Conservation (phyloP, 2,888 invertebrate species). For the Matsumyia berberina region DNA sequence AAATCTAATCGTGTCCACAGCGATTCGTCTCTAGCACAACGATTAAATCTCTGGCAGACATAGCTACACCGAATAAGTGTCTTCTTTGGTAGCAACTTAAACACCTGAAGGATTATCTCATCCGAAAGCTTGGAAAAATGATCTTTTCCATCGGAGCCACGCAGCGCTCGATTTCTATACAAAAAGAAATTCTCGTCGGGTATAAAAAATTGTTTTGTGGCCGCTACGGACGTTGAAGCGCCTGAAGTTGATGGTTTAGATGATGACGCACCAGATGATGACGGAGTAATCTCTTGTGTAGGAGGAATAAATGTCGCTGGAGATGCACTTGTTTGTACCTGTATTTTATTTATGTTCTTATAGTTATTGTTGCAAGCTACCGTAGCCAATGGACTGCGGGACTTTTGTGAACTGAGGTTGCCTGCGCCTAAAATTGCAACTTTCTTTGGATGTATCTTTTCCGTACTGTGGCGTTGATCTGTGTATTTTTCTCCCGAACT, state of each 20-base stretch:
- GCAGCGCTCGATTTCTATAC: conserved; percentile 81
- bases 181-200: conserved; percentile 82
- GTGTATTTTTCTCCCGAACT: conserved; percentile 63
- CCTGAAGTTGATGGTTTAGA: conserved; percentile 3
- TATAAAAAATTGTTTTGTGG: conserved; percentile 64
- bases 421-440: conserved; percentile 79
- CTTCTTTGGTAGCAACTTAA: conserved; percentile 92
- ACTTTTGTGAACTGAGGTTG: conserved; percentile 70
- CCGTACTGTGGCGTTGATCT: conserved; percentile 69
- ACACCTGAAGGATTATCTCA: conserved; percentile 93
- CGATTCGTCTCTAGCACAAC: conserved; percentile 92
- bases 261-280: conserved; percentile 37
- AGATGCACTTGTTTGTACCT: conserved; percentile 28
- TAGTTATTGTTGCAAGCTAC: conserved; percentile 82
- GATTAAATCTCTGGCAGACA: conserved; percentile 92
- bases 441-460: conserved; percentile 79
- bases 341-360: conserved; percentile 80
- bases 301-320: conserved; percentile 30
- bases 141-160: conserved; percentile 84
- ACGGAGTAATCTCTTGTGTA: conserved; percentile 43
- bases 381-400: conserved; percentile 82
- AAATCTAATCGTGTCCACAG: conserved; percentile 94
- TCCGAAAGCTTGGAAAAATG: conserved; percentile 91
- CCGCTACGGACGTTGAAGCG: conserved; percentile 26
- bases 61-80: conserved; percentile 89